phyloP scores from a whole-genome alignment of 2,113 vertebrate genomes.

The Bubalus kerabau region DNA sequence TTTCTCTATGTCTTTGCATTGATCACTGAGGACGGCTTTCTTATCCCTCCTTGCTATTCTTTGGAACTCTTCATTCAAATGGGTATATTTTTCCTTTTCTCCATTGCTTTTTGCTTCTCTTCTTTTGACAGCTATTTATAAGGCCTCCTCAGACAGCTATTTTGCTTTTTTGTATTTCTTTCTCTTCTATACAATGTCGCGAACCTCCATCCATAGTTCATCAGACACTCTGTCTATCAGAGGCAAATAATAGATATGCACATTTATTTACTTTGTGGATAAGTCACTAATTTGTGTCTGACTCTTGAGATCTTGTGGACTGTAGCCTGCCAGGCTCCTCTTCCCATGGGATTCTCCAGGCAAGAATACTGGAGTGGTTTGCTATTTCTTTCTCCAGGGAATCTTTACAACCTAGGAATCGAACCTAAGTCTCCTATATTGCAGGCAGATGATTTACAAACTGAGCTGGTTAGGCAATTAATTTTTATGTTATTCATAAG shows the following conservation, averaged over 20 bases:
- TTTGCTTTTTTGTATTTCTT: not conserved
- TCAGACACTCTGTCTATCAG: not conserved
- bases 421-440: not conserved
- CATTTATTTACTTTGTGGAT: not conserved
- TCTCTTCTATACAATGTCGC: not conserved
- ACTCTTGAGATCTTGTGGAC: not conserved
- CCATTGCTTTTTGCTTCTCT: not conserved
- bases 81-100: not conserved
- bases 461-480: not conserved
- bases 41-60: not conserved
- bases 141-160: not conserved
- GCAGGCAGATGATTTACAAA: not conserved
- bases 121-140: not conserved
- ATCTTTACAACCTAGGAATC: not conserved
- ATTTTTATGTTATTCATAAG: not conserved
- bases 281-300: fast-evolving
- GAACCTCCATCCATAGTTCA: not conserved
- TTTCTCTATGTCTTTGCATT: not conserved
- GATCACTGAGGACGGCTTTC: not conserved
- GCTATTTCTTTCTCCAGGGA: not conserved
- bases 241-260: not conserved
- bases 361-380: not conserved
- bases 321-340: not conserved
- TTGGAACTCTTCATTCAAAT: not conserved
- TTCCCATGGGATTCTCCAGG: not conserved